A percentile compares a stretch with the other conserved stretches of the same genome.
Conservation (phyloP, 92 coral and sea anemone genomes). For the Porites lobata region DNA sequence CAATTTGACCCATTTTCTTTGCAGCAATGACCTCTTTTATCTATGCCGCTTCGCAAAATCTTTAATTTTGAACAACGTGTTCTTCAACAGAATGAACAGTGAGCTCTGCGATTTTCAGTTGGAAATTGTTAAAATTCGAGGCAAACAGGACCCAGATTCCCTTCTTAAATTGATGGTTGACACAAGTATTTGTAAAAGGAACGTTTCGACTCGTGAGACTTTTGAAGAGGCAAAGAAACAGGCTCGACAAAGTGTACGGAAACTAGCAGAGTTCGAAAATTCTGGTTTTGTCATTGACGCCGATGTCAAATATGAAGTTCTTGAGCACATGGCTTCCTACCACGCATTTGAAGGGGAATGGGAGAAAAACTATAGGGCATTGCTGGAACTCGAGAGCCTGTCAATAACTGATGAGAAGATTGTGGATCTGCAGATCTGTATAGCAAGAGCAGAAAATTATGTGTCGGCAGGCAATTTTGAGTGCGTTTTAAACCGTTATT, state of each 20-base stretch:
- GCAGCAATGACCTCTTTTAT: background rate
- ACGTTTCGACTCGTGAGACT: background rate
- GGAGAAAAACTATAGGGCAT: background rate
- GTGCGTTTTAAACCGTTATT: background rate
- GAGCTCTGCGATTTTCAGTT: background rate
- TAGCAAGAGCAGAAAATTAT: background rate
- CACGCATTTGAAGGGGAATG: background rate
- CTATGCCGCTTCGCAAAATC: background rate
- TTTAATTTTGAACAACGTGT: background rate
- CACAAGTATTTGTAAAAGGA: background rate
- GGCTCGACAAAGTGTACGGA: background rate
- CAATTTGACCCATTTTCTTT: too few relatives aligned
- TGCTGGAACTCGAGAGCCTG: background rate
- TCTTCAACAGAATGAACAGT: background rate
- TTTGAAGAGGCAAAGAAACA: background rate
- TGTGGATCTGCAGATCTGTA: background rate
- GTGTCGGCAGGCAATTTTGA: background rate
- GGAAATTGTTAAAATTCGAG: too few relatives aligned
- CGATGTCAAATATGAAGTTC: background rate
- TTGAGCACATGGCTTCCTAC: slow-evolving; percentile 6
- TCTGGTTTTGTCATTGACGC: background rate
- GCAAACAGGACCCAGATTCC: too few relatives aligned
- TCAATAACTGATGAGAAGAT: background rate
- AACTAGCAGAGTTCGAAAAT: background rate
- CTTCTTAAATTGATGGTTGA: background rate